Conservation (phyloP, 1,140 invertebrate species). For the Drosophila sproati region DNA sequence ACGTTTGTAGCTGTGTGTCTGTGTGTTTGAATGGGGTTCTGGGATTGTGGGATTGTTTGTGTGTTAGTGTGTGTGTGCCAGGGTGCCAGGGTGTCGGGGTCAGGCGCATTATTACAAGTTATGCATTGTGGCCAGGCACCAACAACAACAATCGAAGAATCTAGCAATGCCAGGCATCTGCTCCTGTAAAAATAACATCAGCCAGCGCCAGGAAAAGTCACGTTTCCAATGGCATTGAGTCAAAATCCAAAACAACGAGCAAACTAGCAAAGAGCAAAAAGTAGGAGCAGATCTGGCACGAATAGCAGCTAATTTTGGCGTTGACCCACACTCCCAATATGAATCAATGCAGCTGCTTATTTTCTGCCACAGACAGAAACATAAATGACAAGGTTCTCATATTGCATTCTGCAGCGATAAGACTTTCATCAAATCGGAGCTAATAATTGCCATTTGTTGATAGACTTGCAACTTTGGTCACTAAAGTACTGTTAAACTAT, state of each 20-base stretch:
- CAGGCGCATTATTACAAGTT: constrained; percentile 73
- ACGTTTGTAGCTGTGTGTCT: background rate
- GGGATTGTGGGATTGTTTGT: background rate
- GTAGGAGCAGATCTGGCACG: constrained; percentile 5
- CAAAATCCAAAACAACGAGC: constrained; percentile 24
- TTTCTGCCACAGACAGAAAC: constrained; percentile 1
- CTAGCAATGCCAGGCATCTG: constrained; percentile 16
- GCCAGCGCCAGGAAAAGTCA: constrained; percentile 23
- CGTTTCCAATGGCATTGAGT: constrained; percentile 27
- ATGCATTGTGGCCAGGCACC: constrained; percentile 43
- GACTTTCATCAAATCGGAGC: constrained; percentile 36
- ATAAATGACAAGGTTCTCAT: constrained; percentile 25
- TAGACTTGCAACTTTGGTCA: background rate
- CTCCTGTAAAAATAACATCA: constrained; percentile 1
- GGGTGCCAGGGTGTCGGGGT: constrained; percentile 47
- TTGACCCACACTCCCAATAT: background rate
- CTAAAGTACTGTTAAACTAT: too few species aligned
- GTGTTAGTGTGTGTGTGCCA: background rate
- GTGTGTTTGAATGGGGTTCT: background rate
- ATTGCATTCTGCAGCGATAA: constrained; percentile 7
- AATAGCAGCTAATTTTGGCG: constrained; percentile 18
- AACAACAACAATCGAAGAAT: constrained; percentile 11
- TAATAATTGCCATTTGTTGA: constrained; percentile 40
- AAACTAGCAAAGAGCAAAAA: constrained; percentile 7
- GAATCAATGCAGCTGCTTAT: constrained; percentile 5